Base-by-base conservation (phyloP, 1,140 invertebrate genomes). In the Batillaria attramentaria region DNA sequence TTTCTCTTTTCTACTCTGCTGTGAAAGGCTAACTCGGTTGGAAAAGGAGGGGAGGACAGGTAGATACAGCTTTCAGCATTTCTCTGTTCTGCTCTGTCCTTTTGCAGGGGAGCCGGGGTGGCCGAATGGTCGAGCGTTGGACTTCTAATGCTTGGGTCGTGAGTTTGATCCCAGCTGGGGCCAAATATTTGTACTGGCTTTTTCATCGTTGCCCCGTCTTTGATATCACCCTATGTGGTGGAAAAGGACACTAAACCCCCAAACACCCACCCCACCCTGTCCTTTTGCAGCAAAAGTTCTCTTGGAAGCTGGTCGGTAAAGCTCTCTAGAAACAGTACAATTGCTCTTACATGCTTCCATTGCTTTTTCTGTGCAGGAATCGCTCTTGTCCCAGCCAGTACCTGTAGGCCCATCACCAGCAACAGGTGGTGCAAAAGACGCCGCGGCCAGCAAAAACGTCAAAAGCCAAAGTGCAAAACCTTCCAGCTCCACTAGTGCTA, bases 341-440 rank as follows among this genome's bases (percentile, higher is more conserved):
- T 3, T 16, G 1, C 41, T 16, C 3, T 41, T 6, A 20, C 46
- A 33, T 37, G 37, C 13, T 66, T 39, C 20, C 43, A 73, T 50
- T 24, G 3, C 54, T 54, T 46, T 54, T 62, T 74, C 20, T 69
- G 60, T 62, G 24, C 57, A 84, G 83, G 72, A 69, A 24, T 87
- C 84, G 10, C 60, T 86, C 35, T 28, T 82, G 33, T 54, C 74
- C 35, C 83, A 84, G 73, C 83, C 86, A 37, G 78, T 80, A 10
- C 85, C 85, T n/a, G 31, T 77, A 33, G 70, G 68, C 13, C 37
- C 75, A 18, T 43, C 72, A 8, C 43, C 5, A 37, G 20, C 42
- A 28, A 43, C 10, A 50, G 42, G 42, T 75, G 57, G 42, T 57
- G 62, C 43, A 42, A 46, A 74, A 78, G 68, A 72, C 65, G 35